phyloP scores from a whole-genome alignment of 2,888 invertebrate genomes.

The Polyommatus iphigenia region DNA sequence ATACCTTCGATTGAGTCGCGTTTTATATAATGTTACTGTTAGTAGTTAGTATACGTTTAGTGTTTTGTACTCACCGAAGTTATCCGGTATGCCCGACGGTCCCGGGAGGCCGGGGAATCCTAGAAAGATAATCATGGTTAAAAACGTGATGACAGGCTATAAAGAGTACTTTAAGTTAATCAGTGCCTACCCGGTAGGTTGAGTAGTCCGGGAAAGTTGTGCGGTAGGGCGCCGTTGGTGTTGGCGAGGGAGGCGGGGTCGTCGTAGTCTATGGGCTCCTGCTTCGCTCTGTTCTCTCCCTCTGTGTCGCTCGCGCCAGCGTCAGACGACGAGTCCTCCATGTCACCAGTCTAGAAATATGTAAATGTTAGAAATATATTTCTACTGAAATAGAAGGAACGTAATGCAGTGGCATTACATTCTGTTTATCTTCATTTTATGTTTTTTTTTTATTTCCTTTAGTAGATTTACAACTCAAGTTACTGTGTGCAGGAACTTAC shows the following conservation, averaged over 20 bases:
- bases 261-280: conserved; percentile 86
- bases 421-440: too few species aligned
- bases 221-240: conserved; percentile 83
- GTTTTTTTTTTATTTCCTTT: not conserved
- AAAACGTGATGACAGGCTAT: not conserved
- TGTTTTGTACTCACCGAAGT: conserved; percentile 85
- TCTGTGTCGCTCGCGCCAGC: conserved; percentile 87
- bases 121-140: conserved; percentile 52
- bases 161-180: not conserved
- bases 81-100: conserved; percentile 92
- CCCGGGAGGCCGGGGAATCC: conserved; percentile 88
- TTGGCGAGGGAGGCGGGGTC: conserved; percentile 84
- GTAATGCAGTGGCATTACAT: too few species aligned
- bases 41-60: conserved; percentile 48
- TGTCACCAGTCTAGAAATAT: conserved; percentile 68
- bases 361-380: not conserved
- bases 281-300: conserved; percentile 83
- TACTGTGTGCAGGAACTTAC: conserved; percentile 48
- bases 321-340: conserved; percentile 92
- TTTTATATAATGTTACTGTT: conserved; percentile 44
- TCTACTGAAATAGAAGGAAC: not conserved
- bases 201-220: conserved; percentile 89
- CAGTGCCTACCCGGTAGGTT: conserved; percentile 86
- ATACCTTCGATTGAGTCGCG: conserved; percentile 57
- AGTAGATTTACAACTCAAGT: not conserved